These are phyloP conservation scores for Phyto melanocephala DNA, from an alignment of 2,888 invertebrate genomes.

Conservation along the genomic window DNA sequence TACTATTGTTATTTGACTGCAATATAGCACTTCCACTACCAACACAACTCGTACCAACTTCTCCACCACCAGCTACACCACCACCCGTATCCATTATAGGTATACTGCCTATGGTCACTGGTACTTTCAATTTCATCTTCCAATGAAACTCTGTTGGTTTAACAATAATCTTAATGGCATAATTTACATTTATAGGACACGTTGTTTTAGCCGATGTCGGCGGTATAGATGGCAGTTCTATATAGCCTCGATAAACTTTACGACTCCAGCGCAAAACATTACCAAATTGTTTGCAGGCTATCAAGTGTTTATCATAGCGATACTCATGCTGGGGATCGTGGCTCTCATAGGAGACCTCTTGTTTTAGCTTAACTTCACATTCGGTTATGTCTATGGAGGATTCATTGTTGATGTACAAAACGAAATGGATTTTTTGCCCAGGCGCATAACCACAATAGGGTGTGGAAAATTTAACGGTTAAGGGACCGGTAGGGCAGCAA, in stretches of 20 bases:
- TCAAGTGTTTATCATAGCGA: slow-evolving; percentile 76
- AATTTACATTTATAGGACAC: slow-evolving; percentile 86
- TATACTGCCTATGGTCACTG: slow-evolving; percentile 84
- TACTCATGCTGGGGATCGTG: slow-evolving; percentile 77
- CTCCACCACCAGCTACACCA: not conserved
- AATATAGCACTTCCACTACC: slow-evolving; percentile 46
- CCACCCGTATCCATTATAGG: slow-evolving; percentile 81
- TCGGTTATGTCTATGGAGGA: slow-evolving; percentile 84
- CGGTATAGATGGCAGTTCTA: slow-evolving; percentile 86
- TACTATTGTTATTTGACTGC: slow-evolving; percentile 52
- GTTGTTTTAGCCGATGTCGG: slow-evolving; percentile 86
- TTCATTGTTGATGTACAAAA: slow-evolving; percentile 86
- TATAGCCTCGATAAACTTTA: slow-evolving; percentile 83
- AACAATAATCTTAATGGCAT: slow-evolving; percentile 83
- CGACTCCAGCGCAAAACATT: slow-evolving; percentile 82
- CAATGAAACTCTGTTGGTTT: slow-evolving; percentile 82
- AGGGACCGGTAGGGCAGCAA: slow-evolving; percentile 77
- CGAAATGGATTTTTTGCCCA: slow-evolving; percentile 86
- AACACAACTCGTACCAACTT: slow-evolving; percentile 79
- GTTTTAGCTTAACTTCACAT: slow-evolving; percentile 83
- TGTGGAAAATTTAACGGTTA: slow-evolving; percentile 77
- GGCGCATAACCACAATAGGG: slow-evolving; percentile 88
- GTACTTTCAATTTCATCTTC: slow-evolving; percentile 83
- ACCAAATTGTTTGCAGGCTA: slow-evolving; percentile 79
- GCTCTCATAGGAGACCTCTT: slow-evolving; percentile 80